A percentile compares a stretch with the other conserved stretches of the same genome.
These are phyloP conservation scores for Coelopa frigida DNA, from an alignment of 1,140 invertebrate species.

Conservation along the genomic window DNA sequence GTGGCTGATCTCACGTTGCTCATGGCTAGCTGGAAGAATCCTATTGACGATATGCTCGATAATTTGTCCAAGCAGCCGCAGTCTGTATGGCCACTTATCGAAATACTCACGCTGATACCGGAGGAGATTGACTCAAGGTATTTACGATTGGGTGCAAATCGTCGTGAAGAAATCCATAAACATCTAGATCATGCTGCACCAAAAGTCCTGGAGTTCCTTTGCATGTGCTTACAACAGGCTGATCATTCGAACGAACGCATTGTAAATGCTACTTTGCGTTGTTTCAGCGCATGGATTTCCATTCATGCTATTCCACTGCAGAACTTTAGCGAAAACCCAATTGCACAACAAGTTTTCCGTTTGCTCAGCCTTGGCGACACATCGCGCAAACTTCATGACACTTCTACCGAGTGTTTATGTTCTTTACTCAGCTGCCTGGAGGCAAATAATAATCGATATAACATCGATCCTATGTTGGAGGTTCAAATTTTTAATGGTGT, in stretches of 20 bases:
- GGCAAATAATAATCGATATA: constrained; percentile 59
- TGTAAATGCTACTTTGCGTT: constrained; percentile 59
- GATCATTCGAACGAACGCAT: constrained; percentile 48
- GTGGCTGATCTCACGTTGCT: constrained; percentile 90
- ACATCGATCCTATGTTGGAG: constrained; percentile 55
- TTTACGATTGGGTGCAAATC: constrained; percentile 82
- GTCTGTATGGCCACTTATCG: constrained; percentile 73
- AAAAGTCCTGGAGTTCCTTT: constrained; percentile 67
- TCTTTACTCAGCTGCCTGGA: constrained; percentile 72
- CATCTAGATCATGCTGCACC: constrained; percentile 64
- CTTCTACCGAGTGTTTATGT: constrained; percentile 85
- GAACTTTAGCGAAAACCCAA: constrained; percentile 58
- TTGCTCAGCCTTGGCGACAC: constrained; percentile 58
- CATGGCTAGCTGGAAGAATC: constrained; percentile 87
- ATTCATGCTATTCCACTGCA: constrained; percentile 62
- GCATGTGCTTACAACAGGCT: constrained; percentile 56
- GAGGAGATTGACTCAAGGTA: constrained; percentile 86
- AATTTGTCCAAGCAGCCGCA: constrained; percentile 55
- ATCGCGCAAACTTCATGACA: constrained; percentile 71
- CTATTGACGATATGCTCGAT: constrained; percentile 77
- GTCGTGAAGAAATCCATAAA: constrained; percentile 72
- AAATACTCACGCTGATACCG: constrained; percentile 89
- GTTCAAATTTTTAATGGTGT: constrained; percentile 75
- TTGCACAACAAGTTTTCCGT: constrained; percentile 63
- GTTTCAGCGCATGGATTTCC: constrained; percentile 74